Evolutionary conservation across 1,140 invertebrate genomes (phyloP).

Genomic region (Eurosta solidaginis): DNA sequence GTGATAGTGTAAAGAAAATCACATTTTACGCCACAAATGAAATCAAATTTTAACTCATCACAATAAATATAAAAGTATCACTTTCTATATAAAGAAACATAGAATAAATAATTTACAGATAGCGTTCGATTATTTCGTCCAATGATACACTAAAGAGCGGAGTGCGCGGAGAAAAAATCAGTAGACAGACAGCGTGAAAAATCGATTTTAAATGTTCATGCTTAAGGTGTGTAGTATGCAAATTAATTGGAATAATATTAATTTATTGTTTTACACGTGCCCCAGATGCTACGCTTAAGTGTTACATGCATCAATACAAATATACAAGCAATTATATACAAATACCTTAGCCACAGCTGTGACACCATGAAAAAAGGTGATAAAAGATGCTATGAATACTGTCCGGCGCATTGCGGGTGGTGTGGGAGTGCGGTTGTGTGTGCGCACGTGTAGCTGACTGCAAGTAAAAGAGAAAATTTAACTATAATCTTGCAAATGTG

Average conservation of each 20-base stretch:
- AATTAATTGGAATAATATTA: not conserved
- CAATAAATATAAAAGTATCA: too few relatives aligned
- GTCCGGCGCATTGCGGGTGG: not conserved
- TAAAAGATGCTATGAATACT: not conserved
- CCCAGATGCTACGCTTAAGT: not conserved
- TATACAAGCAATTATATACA: constrained; percentile 1
- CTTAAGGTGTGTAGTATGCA: too few relatives aligned
- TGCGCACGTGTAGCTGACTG: not conserved
- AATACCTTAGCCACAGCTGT: not conserved
- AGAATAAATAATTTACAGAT: too few relatives aligned
- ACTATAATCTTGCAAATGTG: not conserved
- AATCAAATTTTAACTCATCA: too few relatives aligned
- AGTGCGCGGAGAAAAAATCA: not conserved
- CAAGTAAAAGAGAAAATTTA: not conserved
- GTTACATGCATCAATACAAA: constrained; percentile 2
- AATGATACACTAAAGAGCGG: not conserved
- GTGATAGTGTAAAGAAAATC: too few relatives aligned
- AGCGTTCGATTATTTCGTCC: too few relatives aligned
- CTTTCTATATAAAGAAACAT: too few relatives aligned
- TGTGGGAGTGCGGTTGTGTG: not conserved
- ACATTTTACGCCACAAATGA: too few relatives aligned
- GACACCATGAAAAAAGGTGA: not conserved
- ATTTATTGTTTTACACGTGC: constrained; percentile 19
- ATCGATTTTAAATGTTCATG: not conserved
- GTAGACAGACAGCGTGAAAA: not conserved